Evolutionary conservation across 2,797 vertebrate genomes (phyloP).

Genomic region (Hypotaenidia okinawae): DNA sequence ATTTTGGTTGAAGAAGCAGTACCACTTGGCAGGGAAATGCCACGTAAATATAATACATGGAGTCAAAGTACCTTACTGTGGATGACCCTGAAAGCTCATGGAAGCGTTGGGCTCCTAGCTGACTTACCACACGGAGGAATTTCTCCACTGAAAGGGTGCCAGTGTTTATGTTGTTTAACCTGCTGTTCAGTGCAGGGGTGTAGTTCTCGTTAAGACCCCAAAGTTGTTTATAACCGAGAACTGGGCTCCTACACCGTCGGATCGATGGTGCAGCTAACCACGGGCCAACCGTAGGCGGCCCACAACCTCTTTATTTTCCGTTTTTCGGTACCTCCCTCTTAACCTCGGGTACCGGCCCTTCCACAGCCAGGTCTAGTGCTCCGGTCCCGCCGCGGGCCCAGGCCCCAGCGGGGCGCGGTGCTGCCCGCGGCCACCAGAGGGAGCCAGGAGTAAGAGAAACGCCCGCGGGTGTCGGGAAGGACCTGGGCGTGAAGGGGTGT

Average conservation of each 20-base stretch:
- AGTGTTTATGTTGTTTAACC: too few species aligned
- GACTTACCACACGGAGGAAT: background rate
- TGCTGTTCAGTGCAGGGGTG: fast-evolving
- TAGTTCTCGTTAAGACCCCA: too few species aligned
- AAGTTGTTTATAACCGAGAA: background rate
- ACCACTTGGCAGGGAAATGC: background rate
- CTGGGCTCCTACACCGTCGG: background rate
- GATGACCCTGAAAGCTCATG: background rate
- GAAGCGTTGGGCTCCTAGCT: background rate
- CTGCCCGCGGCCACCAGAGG: background rate
- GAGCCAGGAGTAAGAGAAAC: background rate
- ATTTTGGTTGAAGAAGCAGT: background rate
- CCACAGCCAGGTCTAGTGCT: background rate
- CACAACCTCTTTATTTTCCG: background rate
- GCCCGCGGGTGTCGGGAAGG: background rate
- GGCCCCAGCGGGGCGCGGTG: background rate
- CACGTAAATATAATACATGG: fast-evolving
- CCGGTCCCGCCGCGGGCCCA: background rate
- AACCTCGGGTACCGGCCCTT: background rate
- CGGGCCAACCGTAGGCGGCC: too few species aligned
- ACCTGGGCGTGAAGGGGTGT: fast-evolving
- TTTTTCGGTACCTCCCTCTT: background rate
- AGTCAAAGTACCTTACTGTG: background rate
- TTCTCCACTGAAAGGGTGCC: background rate
- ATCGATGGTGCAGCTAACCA: fast-evolving